Conservation (phyloP, 2,797 vertebrate genomes). For the Rhinoraja longicauda region DNA sequence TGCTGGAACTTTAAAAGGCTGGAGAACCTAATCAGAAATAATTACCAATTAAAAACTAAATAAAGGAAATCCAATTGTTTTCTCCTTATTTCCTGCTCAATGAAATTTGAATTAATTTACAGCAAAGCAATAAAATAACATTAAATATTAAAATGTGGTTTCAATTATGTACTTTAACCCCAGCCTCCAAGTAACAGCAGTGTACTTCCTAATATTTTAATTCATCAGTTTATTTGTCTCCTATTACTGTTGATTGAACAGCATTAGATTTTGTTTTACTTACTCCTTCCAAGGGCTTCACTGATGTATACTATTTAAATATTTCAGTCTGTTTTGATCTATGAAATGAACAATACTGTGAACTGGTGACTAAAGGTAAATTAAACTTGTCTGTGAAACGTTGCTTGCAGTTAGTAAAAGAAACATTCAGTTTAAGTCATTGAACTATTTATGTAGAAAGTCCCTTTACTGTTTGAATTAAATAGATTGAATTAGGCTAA, state of each 20-base stretch:
- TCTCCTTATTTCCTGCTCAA: not conserved
- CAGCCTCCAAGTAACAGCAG: not conserved
- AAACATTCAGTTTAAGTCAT: not conserved
- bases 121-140: not conserved
- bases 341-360: not conserved
- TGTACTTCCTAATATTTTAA: not conserved
- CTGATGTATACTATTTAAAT: not conserved
- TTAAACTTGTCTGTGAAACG: not conserved
- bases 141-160: not conserved
- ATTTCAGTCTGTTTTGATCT: not conserved
- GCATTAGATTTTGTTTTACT: not conserved
- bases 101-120: not conserved
- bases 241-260: not conserved
- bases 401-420: not conserved
- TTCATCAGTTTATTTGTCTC: not conserved
- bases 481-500: not conserved
- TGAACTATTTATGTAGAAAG: not conserved
- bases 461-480: not conserved
- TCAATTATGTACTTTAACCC: not conserved
- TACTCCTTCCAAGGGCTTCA: not conserved
- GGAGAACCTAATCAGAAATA: not conserved
- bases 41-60: not conserved
- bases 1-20: not conserved
- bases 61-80: not conserved
- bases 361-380: not conserved